These are phyloP conservation scores for Cremastinae sp. DNA, from an alignment of 2,888 invertebrate genomes.

Conservation along the genomic window DNA sequence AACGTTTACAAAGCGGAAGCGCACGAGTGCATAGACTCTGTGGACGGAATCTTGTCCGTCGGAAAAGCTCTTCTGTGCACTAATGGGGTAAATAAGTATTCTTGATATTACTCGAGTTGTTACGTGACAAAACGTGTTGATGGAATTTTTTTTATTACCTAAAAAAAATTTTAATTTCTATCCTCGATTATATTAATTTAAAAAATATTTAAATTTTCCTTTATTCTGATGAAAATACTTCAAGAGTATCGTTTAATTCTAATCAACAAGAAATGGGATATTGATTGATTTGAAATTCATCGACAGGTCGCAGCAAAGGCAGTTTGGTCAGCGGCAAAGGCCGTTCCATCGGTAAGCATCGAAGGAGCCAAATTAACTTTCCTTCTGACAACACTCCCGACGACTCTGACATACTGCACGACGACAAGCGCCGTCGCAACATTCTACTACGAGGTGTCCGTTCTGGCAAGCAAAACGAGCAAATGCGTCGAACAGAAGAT, in stretches of 20 bases:
- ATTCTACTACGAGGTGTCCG: conserved; percentile 19
- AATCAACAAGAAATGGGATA: too few relatives aligned
- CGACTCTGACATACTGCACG: conserved; percentile 44
- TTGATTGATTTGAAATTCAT: too few relatives aligned
- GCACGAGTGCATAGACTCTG: conserved; percentile 46
- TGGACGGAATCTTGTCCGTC: conserved; percentile 43
- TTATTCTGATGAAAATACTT: too few relatives aligned
- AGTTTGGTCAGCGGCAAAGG: conserved; percentile 41
- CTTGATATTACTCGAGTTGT: too few relatives aligned
- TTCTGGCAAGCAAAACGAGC: conserved; percentile 1
- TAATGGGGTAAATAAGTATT: conserved; percentile 64
- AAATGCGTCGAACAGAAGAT: conserved; percentile 53
- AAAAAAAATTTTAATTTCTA: too few relatives aligned
- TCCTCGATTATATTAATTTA: too few relatives aligned
- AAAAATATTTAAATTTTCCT: too few relatives aligned
- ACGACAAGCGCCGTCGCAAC: conserved; percentile 30
- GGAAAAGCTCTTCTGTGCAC: conserved; percentile 61
- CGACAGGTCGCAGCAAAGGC: conserved; percentile 58
- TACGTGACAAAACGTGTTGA: too few relatives aligned
- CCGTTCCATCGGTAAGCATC: conserved; percentile 33
- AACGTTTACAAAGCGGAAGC: conserved; percentile 49
- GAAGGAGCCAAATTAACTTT: conserved; percentile 32
- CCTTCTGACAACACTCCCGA: conserved; percentile 34
- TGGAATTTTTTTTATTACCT: too few relatives aligned
- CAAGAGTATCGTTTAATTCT: too few relatives aligned